Evolutionary conservation across 2,113 vertebrate species (phyloP).

Genomic region (Amphiprion percula): DNA sequence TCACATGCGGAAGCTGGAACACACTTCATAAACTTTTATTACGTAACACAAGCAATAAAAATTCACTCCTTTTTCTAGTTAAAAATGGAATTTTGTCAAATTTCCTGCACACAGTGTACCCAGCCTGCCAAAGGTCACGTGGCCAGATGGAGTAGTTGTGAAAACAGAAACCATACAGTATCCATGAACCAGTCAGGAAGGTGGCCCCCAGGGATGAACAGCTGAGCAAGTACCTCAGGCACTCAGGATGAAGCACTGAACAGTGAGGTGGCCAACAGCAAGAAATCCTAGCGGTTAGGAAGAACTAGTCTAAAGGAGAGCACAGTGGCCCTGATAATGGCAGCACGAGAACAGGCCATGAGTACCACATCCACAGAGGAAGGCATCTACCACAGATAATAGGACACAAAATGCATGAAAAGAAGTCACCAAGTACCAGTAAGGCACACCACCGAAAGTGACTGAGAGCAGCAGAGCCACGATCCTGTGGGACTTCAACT

Average conservation of each 20-base stretch:
- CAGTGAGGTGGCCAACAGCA: background rate
- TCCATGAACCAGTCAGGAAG: background rate
- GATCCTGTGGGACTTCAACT: background rate
- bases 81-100: conserved; percentile 3
- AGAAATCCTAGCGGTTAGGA: background rate
- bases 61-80: background rate
- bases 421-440: conserved; percentile 4
- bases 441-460: conserved; percentile 4
- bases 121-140: conserved; percentile 37
- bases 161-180: conserved; percentile 13
- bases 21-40: background rate
- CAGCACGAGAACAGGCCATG: background rate
- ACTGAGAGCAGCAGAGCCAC: background rate
- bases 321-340: background rate
- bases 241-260: background rate
- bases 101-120: background rate
- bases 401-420: background rate
- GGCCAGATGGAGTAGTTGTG: conserved; percentile 16
- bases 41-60: background rate
- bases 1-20: background rate
- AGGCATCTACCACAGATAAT: background rate
- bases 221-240: background rate
- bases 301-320: background rate
- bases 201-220: background rate
- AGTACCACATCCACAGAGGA: conserved; percentile 14